Percentiles rank a stretch among this genome's conserved stretches.
Conservation (phyloP, 2,113 vertebrate species). For the Hippocampus barbouri region DNA sequence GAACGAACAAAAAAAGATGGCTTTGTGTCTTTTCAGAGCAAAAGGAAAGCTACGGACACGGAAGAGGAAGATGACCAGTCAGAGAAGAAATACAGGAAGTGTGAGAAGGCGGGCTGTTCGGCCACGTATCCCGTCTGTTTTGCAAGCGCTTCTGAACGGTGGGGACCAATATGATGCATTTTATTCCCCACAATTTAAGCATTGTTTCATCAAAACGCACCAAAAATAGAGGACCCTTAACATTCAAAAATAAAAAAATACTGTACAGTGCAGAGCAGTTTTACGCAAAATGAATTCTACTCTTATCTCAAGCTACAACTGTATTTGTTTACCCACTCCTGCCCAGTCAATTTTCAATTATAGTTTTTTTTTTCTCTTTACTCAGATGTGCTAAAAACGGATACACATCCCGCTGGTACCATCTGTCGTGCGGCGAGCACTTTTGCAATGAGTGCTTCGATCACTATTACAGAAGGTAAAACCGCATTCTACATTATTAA, state of each 20-base stretch:
- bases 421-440: slow-evolving; percentile 96
- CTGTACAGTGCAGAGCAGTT: too few species aligned
- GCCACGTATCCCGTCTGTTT: slow-evolving; percentile 93
- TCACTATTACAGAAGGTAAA: slow-evolving; percentile 95
- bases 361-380: background rate
- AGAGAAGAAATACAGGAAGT: slow-evolving; percentile 97
- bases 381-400: slow-evolving; percentile 96
- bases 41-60: slow-evolving; percentile 81
- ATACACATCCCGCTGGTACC: slow-evolving; percentile 97
- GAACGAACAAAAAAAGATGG: background rate
- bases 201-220: background rate
- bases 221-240: background rate
- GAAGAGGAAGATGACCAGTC: slow-evolving; percentile 89
- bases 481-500: too few species aligned
- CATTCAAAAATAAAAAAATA: background rate
- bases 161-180: background rate
- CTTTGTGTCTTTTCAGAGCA: slow-evolving; percentile 71
- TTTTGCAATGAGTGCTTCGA: slow-evolving; percentile 99
- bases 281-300: too few species aligned
- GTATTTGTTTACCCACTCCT: background rate
- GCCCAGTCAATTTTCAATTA: background rate
- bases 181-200: background rate
- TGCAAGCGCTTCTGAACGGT: slow-evolving; percentile 96
- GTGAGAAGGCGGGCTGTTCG: slow-evolving; percentile 94
- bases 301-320: background rate